A percentile compares a stretch with the other conserved stretches of the same genome.
These are phyloP conservation scores for Camelus bactrianus DNA, from an alignment of 2,113 vertebrate genomes.

Conservation along the genomic window DNA sequence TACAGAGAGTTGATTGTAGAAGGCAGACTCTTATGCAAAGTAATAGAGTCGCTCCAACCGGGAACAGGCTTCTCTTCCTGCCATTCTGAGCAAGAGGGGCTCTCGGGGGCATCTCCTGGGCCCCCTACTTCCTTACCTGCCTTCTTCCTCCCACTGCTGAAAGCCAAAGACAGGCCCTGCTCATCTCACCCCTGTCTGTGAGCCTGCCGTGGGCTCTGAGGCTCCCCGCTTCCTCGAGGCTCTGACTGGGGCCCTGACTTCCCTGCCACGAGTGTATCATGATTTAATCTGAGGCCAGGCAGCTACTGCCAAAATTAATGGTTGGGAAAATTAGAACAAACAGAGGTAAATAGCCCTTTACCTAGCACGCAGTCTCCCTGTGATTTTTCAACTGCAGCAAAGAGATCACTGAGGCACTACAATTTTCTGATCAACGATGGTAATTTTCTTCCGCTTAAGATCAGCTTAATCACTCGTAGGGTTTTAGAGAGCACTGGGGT, in stretches of 20 bases:
- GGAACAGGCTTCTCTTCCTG: background rate
- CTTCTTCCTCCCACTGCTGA: background rate
- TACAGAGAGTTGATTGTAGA: background rate
- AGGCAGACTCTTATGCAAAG: background rate
- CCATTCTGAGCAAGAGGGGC: background rate
- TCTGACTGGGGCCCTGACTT: background rate
- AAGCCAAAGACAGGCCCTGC: background rate
- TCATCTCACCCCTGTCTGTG: rapidly evolving
- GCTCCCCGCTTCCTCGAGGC: rapidly evolving
- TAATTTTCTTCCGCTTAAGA: conserved; percentile 65
- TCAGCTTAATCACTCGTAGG: conserved; percentile 1
- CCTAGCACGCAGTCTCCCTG: background rate
- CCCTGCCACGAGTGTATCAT: background rate
- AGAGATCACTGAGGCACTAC: conserved; percentile 19
- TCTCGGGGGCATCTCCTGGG: background rate
- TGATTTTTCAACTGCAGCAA: background rate
- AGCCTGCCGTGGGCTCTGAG: background rate
- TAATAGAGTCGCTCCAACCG: background rate
- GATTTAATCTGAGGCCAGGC: conserved; percentile 42
- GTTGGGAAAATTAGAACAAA: conserved; percentile 55
- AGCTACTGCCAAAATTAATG: conserved; percentile 49
- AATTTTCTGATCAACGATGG: conserved; percentile 46
- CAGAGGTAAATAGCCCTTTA: conserved; percentile 46
- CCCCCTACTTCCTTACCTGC: background rate
- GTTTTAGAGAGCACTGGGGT: background rate